Base-by-base conservation (phyloP, 2,797 vertebrate species). In the Paratrypauchen microcephalus region DNA sequence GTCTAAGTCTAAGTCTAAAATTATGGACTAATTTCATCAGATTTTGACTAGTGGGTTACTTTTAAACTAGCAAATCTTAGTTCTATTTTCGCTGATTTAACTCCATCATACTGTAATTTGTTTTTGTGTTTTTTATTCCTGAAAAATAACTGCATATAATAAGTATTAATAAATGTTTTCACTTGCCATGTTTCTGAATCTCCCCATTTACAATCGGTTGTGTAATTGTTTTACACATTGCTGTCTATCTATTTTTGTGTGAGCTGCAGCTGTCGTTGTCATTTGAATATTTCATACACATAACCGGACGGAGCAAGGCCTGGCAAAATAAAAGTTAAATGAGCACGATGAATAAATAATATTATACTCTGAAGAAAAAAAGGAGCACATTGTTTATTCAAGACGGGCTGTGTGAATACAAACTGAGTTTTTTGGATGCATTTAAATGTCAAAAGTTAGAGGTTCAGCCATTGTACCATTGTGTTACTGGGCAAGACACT, bases 251-350 rank as follows among this genome's bases (percentile, higher is more conserved):
- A n/a, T 28, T 50, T 47, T 48, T 55, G 15, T 28, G 55, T 68
- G 48, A 45, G 60, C 71, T 64, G 57, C 54, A 18, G 47, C 32
- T 61, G 47, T 66, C 26, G 59, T 23, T 36, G 59, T 71, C 16
- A 68, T 18, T 41, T 69, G 4, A 69, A 78, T 78, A 71, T 78
- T 81, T 78, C 1, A 81, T 26, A 58, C 6, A n/a, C 67, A 45
- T 36, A 66, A 50, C 39, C 56, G 30, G 71, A 71, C 56, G 12
- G 71, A 78, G 59, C 19, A 15, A 21, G 54, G 54, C 58, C 61
- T 68, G 59, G 28, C 6, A 55, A 50, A 71, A 77, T 81, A 72
- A 75, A 81, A 63, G 45, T 69, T 62, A 50, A 65, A 79, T 81
- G 61, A 74, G 68, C 65, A 72, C 2, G 1, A 59, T 76, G 32